Evolutionary conservation across 2,797 vertebrate genomes (phyloP), one percentile per base, ranked within the genome.

Genomic region (Cyprinodon diabolis): DNA sequence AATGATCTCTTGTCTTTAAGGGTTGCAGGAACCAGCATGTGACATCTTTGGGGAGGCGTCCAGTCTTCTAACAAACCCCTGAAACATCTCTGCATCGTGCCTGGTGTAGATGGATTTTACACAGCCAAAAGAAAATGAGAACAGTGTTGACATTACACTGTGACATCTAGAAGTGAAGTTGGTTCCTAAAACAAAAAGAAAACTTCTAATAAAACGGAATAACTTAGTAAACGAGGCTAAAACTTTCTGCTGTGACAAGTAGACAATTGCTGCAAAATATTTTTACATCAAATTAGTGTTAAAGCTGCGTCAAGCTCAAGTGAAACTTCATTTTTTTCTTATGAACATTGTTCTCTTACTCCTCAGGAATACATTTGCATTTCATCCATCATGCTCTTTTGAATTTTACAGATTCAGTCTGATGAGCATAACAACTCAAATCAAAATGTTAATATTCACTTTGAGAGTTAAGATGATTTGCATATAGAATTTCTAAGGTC

Each of bases 21-120:
- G 65, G 80, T 66, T 71, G 30, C 63, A 21, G 51, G 63, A 71
- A 74, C 65, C 71, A 49, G 14, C 40, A 48, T 19, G 63, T 25
- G 69, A 51, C 66, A 49, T 71, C 58, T 70, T 74, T 52, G 21
- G 43, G 17, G 58, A 62, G 76, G 45, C 4, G 43, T 66, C 55
- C 62, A 2, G 9, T 17, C 51, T 52, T 74, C 35, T 1, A 48
- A 54, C 54, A 77, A 4, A 73, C 35, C 48, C 74, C 58, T 52
- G 66, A 82, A 83, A 85, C 84, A 84, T 71, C 79, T 65, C 75
- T 73, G 62, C 79, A 63, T 45, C 57, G 7, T 40, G 45, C 80
- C 81, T 1, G 66, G 78, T 54, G 76, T 6, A 77, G 57, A 48
- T 37, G 37, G 37, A 45, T 81, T 76, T 45, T 6, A 49, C 69